A percentile compares a stretch with the other conserved stretches of the same genome.
Evolutionary conservation across 2,797 vertebrate species (phyloP).

Genomic region (Myotis vivesi): DNA sequence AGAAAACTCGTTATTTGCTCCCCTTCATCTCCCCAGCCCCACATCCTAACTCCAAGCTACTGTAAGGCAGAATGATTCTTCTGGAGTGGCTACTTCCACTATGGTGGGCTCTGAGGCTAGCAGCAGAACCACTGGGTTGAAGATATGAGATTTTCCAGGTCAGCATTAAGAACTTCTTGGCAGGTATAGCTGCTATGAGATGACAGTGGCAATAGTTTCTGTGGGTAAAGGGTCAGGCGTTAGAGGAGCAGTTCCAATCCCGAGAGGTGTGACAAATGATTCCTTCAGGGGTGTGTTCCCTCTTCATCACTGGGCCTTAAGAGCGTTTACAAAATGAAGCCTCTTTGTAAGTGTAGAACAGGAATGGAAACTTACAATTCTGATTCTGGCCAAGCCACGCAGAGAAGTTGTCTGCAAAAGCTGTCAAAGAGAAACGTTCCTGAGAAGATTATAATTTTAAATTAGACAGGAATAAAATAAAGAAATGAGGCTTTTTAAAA

Average conservation of each 20-base stretch:
- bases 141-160: neutral
- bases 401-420: neutral
- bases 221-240: neutral
- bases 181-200: neutral
- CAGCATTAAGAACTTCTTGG: neutral
- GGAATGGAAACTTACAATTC: constrained; percentile 30
- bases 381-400: neutral
- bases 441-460: neutral
- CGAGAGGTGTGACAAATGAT: neutral
- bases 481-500: neutral
- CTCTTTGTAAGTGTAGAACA: neutral
- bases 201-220: neutral
- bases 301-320: neutral
- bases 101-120: neutral
- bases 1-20: neutral
- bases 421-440: neutral
- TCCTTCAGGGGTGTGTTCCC: neutral
- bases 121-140: neutral
- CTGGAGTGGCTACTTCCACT: neutral
- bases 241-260: neutral
- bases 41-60: neutral
- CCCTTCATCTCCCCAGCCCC: rapidly evolving
- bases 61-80: neutral
- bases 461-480: neutral
- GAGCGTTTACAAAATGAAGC: neutral